Conservation (phyloP, 2,888 invertebrate genomes). For the Cephus pygmeus region DNA sequence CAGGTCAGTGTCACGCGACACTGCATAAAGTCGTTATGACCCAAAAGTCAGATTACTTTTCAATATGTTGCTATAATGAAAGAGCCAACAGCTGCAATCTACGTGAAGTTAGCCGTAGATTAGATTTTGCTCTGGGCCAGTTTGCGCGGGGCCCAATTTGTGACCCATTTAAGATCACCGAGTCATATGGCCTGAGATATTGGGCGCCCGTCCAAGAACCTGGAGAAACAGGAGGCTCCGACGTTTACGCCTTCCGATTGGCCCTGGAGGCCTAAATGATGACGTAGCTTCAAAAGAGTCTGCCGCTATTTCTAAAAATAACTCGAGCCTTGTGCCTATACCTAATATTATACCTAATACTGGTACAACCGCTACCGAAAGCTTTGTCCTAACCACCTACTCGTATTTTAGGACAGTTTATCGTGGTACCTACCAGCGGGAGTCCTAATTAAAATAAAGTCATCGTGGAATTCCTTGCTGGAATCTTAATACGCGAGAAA, state of each 20-base stretch:
- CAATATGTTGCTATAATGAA: not conserved
- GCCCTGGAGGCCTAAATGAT: not conserved
- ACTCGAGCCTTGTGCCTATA: not conserved
- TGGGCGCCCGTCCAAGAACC: slow-evolving; percentile 16
- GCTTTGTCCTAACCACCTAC: not conserved
- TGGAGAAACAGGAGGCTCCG: slow-evolving; percentile 10
- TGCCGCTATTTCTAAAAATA: slow-evolving; percentile 13
- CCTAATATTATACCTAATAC: not conserved
- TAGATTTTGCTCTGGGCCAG: not conserved
- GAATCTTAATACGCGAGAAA: not conserved
- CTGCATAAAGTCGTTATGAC: not conserved
- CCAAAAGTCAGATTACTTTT: not conserved
- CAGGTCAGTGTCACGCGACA: not conserved
- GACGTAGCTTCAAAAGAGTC: slow-evolving; percentile 10
- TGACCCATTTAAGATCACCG: slow-evolving; percentile 5
- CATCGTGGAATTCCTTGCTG: not conserved
- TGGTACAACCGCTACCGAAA: not conserved
- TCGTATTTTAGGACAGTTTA: slow-evolving; percentile 2
- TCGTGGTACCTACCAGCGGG: not conserved
- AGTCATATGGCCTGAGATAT: slow-evolving; percentile 22
- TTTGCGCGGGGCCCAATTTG: not conserved
- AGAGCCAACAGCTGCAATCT: not conserved
- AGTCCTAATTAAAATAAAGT: not conserved
- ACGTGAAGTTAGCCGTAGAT: not conserved
- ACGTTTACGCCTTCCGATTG: not conserved